Conservation (phyloP, 1,140 invertebrate species). For the Caerostris darwini region DNA sequence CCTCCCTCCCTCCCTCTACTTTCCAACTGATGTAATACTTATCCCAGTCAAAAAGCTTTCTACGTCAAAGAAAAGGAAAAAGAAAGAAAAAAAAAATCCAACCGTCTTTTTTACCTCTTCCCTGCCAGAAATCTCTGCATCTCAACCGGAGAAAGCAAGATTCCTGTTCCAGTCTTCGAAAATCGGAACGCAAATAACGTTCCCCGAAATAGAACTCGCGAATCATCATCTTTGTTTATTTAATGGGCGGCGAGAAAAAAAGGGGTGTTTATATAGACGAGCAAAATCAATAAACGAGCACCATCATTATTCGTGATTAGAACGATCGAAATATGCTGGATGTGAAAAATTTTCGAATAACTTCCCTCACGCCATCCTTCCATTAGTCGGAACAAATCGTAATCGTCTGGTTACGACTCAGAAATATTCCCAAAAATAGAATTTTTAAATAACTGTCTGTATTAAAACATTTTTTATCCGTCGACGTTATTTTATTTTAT, state of each 20-base stretch:
- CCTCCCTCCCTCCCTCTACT: neutral
- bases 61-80: neutral
- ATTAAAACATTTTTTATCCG: no score
- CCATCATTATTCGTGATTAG: constrained; percentile 28
- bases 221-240: constrained; percentile 26
- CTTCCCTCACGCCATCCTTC: neutral
- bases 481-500: no score
- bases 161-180: neutral
- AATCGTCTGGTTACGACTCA: neutral
- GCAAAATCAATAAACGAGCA: constrained; percentile 57
- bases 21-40: neutral
- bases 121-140: constrained; percentile 32
- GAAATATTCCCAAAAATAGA: no score
- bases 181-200: constrained; percentile 45
- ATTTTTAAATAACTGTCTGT: no score
- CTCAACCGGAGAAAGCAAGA: neutral
- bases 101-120: constrained; percentile 46
- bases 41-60: neutral
- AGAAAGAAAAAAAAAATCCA: neutral
- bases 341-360: neutral
- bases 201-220: constrained; percentile 48
- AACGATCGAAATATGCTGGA: neutral
- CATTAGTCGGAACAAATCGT: neutral
- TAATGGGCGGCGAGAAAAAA: neutral
- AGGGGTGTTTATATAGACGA: neutral